Evolutionary conservation across 1,140 invertebrate genomes (phyloP), one percentile per base, ranked within the genome.

Genomic region (Rhagoletis zephyria): DNA sequence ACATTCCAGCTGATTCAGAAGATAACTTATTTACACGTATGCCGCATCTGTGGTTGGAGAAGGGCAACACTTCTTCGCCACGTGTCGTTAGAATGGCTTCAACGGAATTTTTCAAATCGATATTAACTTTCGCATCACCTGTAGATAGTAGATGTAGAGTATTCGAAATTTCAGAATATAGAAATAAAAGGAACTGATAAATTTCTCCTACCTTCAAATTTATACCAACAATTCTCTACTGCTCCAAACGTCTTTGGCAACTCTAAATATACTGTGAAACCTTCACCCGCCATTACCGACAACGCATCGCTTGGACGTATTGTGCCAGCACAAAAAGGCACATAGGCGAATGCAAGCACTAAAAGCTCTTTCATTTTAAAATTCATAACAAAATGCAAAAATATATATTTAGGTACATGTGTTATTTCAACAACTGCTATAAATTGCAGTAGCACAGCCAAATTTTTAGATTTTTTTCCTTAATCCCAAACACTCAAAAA

Each of bases 161-260:
- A 30, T n/a, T 10, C 5, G 85, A 45, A 45, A 16, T 19, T 16
- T n/a, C 1, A 40, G 12, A 81, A 14, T 56, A 51, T 67, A 30
- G 16, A 67, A 30, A 67, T 4, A 2, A 16, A 63, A 4, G 14
- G 10, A 16, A 48, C 10, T 48, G 4, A 1, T 14, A 59, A 74
- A 3, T 51, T 87, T 87, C 67, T 6, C 63, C 85, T 88, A 88
- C 88, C 88, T 81, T 65, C 45, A 87, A 85, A 87, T 70, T 70
- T 63, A 40, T 87, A 88, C 88, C 88, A 88, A 85, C 88, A 88
- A 63, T 87, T 88, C n/a, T 59, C 65, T 4, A 88, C 67, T 16
- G 67, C 56, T 30, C 88, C 88, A 85, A 88, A 88, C 14, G 60
- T 59, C 51, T 88, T 87, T n/a, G 87, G 65, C 45, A 88, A 85